These are phyloP conservation scores for Microtus oregoni DNA, from an alignment of 2,113 vertebrate species.

Conservation along the genomic window DNA sequence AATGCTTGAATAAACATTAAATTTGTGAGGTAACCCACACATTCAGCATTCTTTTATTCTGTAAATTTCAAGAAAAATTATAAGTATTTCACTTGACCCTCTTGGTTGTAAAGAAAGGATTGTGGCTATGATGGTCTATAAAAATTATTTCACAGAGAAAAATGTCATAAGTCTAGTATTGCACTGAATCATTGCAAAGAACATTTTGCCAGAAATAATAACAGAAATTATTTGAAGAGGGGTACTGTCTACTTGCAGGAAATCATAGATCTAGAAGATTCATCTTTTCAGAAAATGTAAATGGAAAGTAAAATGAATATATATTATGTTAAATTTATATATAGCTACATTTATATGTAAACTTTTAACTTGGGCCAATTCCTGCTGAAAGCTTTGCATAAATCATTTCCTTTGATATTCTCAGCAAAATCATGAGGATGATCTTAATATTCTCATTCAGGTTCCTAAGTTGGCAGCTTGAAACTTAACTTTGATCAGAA, in stretches of 20 bases:
- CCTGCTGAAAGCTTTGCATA: neutral
- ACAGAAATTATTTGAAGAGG: neutral
- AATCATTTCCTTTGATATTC: constrained; percentile 26
- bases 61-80: neutral
- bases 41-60: neutral
- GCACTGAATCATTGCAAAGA: neutral
- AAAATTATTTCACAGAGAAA: neutral
- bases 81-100: neutral
- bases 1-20: neutral
- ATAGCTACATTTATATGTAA: neutral
- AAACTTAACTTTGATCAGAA: neutral
- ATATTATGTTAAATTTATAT: too few species aligned
- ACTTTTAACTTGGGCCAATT: neutral
- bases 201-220: neutral
- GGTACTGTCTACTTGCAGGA: neutral
- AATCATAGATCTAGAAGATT: constrained; percentile 3
- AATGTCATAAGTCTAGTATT: neutral
- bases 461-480: neutral
- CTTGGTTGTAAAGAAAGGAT: neutral
- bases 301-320: neutral
- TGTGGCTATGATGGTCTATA: neutral
- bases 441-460: constrained; percentile 9
- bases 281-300: neutral
- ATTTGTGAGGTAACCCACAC: neutral
- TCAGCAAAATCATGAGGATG: neutral